phyloP scores from a whole-genome alignment of 2,888 invertebrate species.

The Clusia tigrina region DNA sequence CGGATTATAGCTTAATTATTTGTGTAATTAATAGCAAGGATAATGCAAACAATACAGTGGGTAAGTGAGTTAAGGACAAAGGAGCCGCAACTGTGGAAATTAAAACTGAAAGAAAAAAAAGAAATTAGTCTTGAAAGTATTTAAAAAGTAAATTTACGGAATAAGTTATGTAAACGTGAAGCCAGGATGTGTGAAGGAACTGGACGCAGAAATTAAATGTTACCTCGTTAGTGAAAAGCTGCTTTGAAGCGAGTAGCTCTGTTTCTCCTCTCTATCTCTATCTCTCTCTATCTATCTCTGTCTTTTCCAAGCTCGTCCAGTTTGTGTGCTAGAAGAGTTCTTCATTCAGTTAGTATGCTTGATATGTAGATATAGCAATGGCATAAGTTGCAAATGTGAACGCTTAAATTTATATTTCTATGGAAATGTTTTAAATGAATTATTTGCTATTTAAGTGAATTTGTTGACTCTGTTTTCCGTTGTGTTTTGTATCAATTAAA shows the following conservation, averaged over 20 bases:
- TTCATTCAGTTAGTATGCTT: conserved; percentile 2
- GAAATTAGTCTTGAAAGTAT: conserved; percentile 3
- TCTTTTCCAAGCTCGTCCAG: too few relatives aligned
- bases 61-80: too few relatives aligned
- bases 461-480: too few relatives aligned
- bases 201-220: conserved; percentile 56
- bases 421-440: too few relatives aligned
- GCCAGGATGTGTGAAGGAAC: too few relatives aligned
- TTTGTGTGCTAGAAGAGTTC: too few relatives aligned
- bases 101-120: conserved; percentile 17
- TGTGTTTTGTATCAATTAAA: too few relatives aligned
- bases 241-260: not conserved
- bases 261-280: too few relatives aligned
- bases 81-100: conserved; percentile 30
- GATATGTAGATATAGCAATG: conserved; percentile 1
- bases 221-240: conserved; percentile 53
- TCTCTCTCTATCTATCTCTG: too few relatives aligned
- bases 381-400: too few relatives aligned
- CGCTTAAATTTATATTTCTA: too few relatives aligned
- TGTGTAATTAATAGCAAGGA: conserved; percentile 18
- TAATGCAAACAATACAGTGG: conserved; percentile 19
- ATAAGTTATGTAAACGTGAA: not conserved
- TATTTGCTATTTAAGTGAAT: too few relatives aligned
- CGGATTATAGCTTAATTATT: conserved; percentile 22
- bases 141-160: not conserved